phyloP scores from a whole-genome alignment of 2,113 vertebrate genomes.

The Corvus hawaiiensis region DNA sequence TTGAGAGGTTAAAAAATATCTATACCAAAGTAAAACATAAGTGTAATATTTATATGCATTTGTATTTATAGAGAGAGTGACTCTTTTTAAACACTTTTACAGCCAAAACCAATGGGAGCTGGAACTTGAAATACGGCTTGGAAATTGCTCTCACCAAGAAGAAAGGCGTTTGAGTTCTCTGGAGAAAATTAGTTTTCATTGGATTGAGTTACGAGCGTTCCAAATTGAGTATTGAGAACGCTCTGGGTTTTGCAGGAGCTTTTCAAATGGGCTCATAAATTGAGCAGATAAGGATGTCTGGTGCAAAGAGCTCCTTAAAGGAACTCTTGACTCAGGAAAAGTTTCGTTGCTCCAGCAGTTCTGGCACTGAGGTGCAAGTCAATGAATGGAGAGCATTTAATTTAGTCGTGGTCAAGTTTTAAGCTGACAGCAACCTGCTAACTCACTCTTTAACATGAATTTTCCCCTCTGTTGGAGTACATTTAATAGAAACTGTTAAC shows the following conservation, averaged over 20 bases:
- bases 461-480: neutral
- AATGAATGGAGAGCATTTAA: neutral
- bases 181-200: slow-evolving; percentile 1
- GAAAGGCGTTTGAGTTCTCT: neutral
- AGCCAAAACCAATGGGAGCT: neutral
- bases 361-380: neutral
- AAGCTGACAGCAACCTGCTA: neutral
- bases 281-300: neutral
- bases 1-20: neutral
- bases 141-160: neutral
- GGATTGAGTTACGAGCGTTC: slow-evolving; percentile 15
- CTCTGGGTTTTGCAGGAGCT: neutral
- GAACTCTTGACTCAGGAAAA: neutral
- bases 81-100: neutral
- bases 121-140: neutral
- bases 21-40: neutral
- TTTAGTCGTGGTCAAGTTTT: neutral
- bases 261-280: neutral
- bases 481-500: neutral
- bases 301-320: neutral
- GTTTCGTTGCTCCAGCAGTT: neutral
- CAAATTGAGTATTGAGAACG: neutral
- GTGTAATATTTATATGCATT: neutral
- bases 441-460: neutral
- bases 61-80: neutral